phyloP scores from a whole-genome alignment of 2,113 vertebrate genomes.

The Rhodinocichla rosea region DNA sequence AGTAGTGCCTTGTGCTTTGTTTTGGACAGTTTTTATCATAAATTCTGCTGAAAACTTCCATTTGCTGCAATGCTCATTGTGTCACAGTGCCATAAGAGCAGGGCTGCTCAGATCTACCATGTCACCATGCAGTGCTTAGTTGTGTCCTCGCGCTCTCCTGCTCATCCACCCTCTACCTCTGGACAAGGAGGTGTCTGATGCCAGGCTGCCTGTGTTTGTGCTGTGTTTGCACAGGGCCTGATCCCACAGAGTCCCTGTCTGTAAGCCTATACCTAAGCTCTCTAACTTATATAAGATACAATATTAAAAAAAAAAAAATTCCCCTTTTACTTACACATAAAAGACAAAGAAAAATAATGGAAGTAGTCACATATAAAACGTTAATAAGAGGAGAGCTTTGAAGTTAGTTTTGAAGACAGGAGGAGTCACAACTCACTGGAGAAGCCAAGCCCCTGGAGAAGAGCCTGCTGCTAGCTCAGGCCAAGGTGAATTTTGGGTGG shows the following conservation, averaged over 20 bases:
- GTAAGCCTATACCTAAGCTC: rapidly evolving
- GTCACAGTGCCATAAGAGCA: neutral
- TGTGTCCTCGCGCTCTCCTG: neutral
- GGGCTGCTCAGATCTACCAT: neutral
- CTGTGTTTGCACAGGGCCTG: neutral
- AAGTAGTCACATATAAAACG: neutral
- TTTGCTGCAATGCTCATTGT: neutral
- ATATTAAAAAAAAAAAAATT: neutral
- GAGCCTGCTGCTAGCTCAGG: neutral
- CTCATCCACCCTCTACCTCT: neutral
- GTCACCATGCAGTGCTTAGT: neutral
- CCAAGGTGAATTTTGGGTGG: neutral
- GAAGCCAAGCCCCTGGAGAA: neutral
- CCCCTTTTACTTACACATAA: neutral
- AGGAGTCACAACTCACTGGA: neutral
- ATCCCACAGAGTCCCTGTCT: neutral
- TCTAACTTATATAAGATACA: neutral
- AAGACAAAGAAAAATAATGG: neutral
- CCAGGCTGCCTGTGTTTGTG: neutral
- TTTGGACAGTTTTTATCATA: neutral
- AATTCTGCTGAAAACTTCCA: neutral
- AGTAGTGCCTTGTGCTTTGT: neutral
- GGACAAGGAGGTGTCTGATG: neutral
- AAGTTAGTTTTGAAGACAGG: neutral
- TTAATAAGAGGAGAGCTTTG: neutral